Conservation (phyloP, 64 coral and sea anemone genomes). For the Montipora cactus region DNA sequence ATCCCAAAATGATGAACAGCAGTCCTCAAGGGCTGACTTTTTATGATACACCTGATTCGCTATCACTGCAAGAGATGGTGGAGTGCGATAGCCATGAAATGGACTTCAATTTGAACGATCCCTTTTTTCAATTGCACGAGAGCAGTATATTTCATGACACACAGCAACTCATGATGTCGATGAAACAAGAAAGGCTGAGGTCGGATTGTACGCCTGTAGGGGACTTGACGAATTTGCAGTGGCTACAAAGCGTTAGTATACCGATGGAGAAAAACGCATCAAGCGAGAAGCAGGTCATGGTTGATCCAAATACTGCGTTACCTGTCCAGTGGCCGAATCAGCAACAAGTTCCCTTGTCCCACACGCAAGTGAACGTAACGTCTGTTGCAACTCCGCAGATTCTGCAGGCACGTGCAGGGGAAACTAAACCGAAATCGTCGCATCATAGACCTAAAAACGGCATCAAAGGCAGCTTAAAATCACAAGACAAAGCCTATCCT, state of each 20-base stretch:
- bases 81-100: constrained; percentile 96
- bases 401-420: constrained; percentile 70
- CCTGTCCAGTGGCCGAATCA: constrained; percentile 96
- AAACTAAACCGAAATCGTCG: constrained; percentile 72
- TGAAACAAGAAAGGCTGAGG: constrained; percentile 76
- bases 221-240: constrained; percentile 97
- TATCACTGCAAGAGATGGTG: constrained; percentile 96
- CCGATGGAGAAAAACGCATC: constrained; percentile 91
- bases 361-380: constrained; percentile 78
- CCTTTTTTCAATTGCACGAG: constrained; percentile 82
- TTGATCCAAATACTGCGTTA: constrained; percentile 99
- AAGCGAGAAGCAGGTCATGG: constrained; percentile 89
- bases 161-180: constrained; percentile 69
- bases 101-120: constrained; percentile 99
- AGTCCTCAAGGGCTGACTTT: constrained; percentile 48
- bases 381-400: constrained; percentile 68
- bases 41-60: constrained; percentile 82
- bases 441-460: constrained; percentile 73
- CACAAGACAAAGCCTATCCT: constrained; percentile 89
- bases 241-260: constrained; percentile 98
- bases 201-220: constrained; percentile 62
- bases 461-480: constrained; percentile 88
- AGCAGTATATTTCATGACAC: constrained; percentile 73
- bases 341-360: constrained; percentile 59
- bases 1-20: constrained; percentile 84